phyloP scores from a whole-genome alignment of 2,113 vertebrate species.

The Agapornis roseicollis region DNA sequence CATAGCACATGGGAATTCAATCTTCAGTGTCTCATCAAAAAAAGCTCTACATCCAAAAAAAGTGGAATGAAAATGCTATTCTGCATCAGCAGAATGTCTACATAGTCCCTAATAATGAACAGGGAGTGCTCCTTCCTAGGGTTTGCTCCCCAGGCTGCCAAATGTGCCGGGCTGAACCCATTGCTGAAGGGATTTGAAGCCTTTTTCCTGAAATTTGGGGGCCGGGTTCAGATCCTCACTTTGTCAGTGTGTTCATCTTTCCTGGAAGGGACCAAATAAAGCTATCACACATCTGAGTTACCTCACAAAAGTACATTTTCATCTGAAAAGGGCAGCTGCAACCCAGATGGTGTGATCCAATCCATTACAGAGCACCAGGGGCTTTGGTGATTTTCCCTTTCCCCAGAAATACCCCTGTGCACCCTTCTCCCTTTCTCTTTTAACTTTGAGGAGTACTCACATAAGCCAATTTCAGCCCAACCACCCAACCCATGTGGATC shows the following conservation, averaged over 20 bases:
- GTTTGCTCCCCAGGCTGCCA: background rate
- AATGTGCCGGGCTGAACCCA: background rate
- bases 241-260: background rate
- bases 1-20: constrained; percentile 27
- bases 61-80: background rate
- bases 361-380: fast-evolving
- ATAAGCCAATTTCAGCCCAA: background rate
- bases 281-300: background rate
- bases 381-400: background rate
- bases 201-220: background rate
- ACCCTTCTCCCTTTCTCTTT: background rate
- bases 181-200: background rate
- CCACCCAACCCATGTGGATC: fast-evolving
- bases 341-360: background rate
- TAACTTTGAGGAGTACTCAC: background rate
- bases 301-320: background rate
- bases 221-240: fast-evolving
- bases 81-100: background rate
- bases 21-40: background rate
- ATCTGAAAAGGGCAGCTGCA: background rate
- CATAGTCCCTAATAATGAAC: no score
- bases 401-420: background rate
- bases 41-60: background rate
- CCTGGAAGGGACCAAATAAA: background rate
- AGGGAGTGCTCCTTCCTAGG: background rate